Evolutionary conservation across 2,113 vertebrate species (phyloP).

Genomic region (Athene noctua): DNA sequence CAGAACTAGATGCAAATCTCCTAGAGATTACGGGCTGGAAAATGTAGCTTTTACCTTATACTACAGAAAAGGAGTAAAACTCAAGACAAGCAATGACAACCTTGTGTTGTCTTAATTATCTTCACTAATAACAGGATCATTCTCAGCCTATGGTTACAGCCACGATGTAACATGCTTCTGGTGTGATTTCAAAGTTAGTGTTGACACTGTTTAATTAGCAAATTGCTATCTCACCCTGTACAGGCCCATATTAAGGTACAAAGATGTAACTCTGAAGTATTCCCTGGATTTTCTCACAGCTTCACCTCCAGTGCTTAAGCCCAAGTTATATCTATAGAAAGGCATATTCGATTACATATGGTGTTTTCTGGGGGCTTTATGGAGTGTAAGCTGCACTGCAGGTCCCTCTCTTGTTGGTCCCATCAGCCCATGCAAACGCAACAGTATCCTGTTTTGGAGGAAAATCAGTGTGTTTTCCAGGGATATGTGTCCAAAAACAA

Average conservation of each 20-base stretch:
- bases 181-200: background rate
- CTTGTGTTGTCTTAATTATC: background rate
- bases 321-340: background rate
- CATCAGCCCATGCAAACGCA: background rate
- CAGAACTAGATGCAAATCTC: background rate
- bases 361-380: background rate
- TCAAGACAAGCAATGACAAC: background rate
- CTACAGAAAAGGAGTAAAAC: background rate
- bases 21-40: background rate
- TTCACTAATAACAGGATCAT: background rate
- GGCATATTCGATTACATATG: background rate
- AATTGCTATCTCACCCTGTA: background rate
- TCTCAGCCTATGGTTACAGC: background rate
- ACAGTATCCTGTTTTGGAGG: background rate
- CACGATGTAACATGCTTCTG: background rate
- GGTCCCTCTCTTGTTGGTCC: background rate
- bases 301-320: background rate
- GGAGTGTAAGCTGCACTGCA: background rate
- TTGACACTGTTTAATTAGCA: background rate
- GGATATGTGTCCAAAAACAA: background rate
- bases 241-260: background rate
- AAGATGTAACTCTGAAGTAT: background rate
- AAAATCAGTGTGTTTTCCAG: background rate
- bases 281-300: background rate
- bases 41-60: background rate